Evolutionary conservation across 2,888 invertebrate species (phyloP).

Genomic region (Argyresthia goedartella): DNA sequence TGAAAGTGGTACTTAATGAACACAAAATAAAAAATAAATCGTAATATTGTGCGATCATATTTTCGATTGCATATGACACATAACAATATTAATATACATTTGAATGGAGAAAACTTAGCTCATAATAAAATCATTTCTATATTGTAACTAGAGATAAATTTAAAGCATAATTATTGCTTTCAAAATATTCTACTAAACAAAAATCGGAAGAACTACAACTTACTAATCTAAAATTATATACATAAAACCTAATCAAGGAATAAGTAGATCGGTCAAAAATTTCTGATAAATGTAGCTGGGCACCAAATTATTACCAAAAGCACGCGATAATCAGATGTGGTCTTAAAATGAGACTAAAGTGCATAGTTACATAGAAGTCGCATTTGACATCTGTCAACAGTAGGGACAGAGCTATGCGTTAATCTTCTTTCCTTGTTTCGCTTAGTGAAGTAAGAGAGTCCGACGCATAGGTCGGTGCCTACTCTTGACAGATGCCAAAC

Average conservation of each 20-base stretch:
- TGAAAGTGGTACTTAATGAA: neutral
- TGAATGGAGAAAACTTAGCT: conserved; percentile 21
- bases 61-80: conserved; percentile 16
- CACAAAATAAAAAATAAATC: neutral
- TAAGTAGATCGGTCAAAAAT: neutral
- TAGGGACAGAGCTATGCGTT: too few species aligned
- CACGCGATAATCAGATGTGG: conserved; percentile 15
- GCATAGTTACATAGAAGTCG: neutral
- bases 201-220: conserved; percentile 40
- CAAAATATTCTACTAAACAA: conserved; percentile 27
- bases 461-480: too few species aligned
- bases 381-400: too few species aligned
- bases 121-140: conserved; percentile 39
- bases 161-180: conserved; percentile 47
- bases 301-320: conserved; percentile 34
- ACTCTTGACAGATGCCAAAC: too few species aligned
- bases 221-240: conserved; percentile 7
- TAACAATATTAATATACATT: conserved; percentile 29
- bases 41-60: neutral
- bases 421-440: too few species aligned
- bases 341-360: conserved; percentile 1
- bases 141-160: conserved; percentile 37
- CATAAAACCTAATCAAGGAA: conserved; percentile 9
- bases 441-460: too few species aligned
- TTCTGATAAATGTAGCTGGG: conserved; percentile 13